These are phyloP conservation scores for Crypturellus tataupa DNA, from an alignment of 2,797 vertebrate genomes.

Conservation along the genomic window DNA sequence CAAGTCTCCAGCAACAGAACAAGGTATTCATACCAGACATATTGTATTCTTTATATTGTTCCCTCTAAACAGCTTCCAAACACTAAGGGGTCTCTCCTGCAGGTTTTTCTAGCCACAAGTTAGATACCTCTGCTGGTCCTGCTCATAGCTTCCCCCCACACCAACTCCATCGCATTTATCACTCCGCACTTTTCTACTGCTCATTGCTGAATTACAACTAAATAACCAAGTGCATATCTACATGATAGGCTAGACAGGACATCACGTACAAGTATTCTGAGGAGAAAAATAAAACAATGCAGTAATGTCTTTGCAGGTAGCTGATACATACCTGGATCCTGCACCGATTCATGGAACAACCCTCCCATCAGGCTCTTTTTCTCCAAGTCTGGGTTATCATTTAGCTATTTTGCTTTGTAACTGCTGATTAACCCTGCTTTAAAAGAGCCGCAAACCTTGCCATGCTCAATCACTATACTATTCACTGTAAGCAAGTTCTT, in stretches of 20 bases:
- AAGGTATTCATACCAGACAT: not conserved
- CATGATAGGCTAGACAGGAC: not conserved
- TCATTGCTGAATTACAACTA: not conserved
- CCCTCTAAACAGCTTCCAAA: not conserved
- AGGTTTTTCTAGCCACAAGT: not conserved
- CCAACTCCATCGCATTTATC: not conserved
- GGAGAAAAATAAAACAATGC: not conserved
- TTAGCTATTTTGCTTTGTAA: not conserved
- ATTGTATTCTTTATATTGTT: not conserved
- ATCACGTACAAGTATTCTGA: not conserved
- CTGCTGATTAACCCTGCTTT: not conserved
- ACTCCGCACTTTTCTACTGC: not conserved
- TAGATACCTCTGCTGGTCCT: not conserved
- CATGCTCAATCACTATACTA: not conserved
- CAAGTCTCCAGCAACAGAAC: not conserved
- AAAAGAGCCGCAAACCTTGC: not conserved
- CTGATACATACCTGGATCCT: not conserved
- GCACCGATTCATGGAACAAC: not conserved
- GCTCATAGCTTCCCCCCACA: not conserved
- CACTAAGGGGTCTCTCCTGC: not conserved
- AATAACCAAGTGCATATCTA: not conserved
- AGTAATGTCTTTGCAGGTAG: not conserved
- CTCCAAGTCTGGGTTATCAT: not conserved
- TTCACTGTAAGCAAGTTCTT: not conserved
- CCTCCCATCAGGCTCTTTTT: not conserved